Conservation (phyloP, 2,797 vertebrate genomes). For the Platyrinchus mystaceus region DNA sequence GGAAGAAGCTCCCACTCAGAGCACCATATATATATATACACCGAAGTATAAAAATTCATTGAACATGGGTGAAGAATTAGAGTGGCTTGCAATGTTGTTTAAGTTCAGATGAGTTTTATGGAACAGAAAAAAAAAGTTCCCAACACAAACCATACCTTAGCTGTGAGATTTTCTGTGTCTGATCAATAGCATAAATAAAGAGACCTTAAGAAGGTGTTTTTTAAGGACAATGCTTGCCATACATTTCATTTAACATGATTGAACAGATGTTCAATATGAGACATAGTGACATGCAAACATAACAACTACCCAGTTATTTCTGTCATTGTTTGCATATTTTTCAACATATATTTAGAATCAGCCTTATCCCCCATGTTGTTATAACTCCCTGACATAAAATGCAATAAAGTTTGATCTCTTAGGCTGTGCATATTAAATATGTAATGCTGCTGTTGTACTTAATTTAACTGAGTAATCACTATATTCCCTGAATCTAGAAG, state of each 20-base stretch:
- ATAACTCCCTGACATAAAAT: background rate
- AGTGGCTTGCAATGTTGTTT: background rate
- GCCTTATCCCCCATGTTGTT: background rate
- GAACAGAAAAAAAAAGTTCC: background rate
- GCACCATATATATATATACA: too few relatives aligned
- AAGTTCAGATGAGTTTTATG: background rate
- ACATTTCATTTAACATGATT: background rate
- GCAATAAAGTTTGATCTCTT: background rate
- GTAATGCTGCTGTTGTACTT: background rate
- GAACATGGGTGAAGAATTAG: background rate
- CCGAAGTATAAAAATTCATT: background rate
- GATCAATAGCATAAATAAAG: background rate
- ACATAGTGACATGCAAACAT: background rate
- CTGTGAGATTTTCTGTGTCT: background rate
- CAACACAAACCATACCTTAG: background rate
- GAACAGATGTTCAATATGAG: background rate
- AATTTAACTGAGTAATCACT: background rate
- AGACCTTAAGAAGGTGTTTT: background rate
- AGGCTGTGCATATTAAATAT: background rate
- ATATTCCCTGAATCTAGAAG: background rate
- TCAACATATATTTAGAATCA: background rate
- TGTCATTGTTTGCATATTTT: background rate
- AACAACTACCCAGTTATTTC: background rate
- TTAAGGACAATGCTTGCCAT: background rate
- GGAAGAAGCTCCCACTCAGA: background rate